Percentiles rank a stretch among this genome's conserved stretches.
phyloP scores from a whole-genome alignment of 1,140 invertebrate genomes.

The Drosophila grimshawi region DNA sequence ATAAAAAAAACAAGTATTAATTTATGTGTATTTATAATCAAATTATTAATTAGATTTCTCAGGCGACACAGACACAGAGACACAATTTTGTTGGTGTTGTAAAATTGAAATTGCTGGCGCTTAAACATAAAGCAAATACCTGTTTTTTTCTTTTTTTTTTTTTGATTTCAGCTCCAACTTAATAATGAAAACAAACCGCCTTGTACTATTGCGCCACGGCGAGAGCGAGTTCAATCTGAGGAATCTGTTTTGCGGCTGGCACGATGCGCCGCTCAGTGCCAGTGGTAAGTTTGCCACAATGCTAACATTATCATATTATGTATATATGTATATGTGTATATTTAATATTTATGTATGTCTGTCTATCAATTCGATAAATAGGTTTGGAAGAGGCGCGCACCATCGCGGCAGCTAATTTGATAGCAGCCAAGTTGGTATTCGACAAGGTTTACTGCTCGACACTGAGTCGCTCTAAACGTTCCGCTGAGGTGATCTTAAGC shows the following conservation, averaged over 20 bases:
- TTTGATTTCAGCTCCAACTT: slow-evolving; percentile 43
- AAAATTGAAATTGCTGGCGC: background rate
- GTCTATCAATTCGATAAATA: background rate
- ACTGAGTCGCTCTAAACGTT: slow-evolving; percentile 88
- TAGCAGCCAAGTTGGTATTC: slow-evolving; percentile 88
- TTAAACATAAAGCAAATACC: background rate
- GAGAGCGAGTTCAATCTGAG: slow-evolving; percentile 90
- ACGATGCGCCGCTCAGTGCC: slow-evolving; percentile 86
- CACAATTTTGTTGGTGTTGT: background rate
- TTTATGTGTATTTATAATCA: too few relatives aligned
- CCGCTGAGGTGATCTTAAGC: slow-evolving; percentile 87
- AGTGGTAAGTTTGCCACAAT: slow-evolving; percentile 79
- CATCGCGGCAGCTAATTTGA: slow-evolving; percentile 90
- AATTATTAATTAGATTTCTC: background rate
- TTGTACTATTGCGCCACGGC: slow-evolving; percentile 90
- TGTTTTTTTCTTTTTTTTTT: background rate
- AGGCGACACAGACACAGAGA: background rate
- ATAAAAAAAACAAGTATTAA: too few relatives aligned
- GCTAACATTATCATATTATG: background rate
- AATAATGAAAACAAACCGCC: slow-evolving; percentile 66
- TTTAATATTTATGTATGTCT: too few relatives aligned
- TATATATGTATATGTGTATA: background rate
- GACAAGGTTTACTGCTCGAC: slow-evolving; percentile 89
- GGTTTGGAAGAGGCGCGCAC: slow-evolving; percentile 85
- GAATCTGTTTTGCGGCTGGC: slow-evolving; percentile 91